Base-by-base conservation (phyloP, 2,888 invertebrate species). In the Nycteola revayana region DNA sequence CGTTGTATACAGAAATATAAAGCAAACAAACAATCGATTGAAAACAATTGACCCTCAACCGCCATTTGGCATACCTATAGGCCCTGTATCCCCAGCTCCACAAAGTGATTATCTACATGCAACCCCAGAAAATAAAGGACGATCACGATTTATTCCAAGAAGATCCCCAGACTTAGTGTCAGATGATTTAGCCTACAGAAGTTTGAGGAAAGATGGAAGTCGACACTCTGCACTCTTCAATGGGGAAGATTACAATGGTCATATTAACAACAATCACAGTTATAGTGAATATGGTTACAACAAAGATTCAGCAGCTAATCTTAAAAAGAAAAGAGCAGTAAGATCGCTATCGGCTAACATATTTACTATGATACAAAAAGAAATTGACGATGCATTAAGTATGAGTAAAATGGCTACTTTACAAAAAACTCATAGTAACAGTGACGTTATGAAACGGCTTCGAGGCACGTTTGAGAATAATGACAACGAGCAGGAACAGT, bases 1-100 rank as follows among this genome's bases (percentile, higher is more conserved):
- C 75, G 94, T 96, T 6, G 93, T 95, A 18, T 96, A 93, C 68
- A 91, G 96, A 53, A 95, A 92, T 65, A 92, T 95, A 40, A 93
- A 93, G 62, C 92, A 94, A 68, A 93, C 94, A 6, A 96, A 96
- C 58, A 93, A 92, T 66, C 90, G 90, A 27, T 77, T 92, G 24
- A 94, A 93, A 71, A 91, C 94, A 3, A 66, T 92, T 1, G 96
- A 96, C 32, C 95, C 94, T 8, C 97, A 97, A 66, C 96, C 95
- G 21, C 96, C 95, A 1, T 97, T 97, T 71, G 97, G 97, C 9
- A 97, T 97, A 64, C 97, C 97, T 0, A 74, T 96, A 21, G 95
- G 95, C 1, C 96, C 96, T 7, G 93, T 96, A 10, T 91, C 94
- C 0, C 92, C 94, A 1, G 94, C 95, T 3, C 91, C 96, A 0